A percentile compares a stretch with the other conserved stretches of the same genome.
These are phyloP conservation scores for Amitus sp. DNA, from an alignment of 2,888 invertebrate genomes.

Conservation along the genomic window DNA sequence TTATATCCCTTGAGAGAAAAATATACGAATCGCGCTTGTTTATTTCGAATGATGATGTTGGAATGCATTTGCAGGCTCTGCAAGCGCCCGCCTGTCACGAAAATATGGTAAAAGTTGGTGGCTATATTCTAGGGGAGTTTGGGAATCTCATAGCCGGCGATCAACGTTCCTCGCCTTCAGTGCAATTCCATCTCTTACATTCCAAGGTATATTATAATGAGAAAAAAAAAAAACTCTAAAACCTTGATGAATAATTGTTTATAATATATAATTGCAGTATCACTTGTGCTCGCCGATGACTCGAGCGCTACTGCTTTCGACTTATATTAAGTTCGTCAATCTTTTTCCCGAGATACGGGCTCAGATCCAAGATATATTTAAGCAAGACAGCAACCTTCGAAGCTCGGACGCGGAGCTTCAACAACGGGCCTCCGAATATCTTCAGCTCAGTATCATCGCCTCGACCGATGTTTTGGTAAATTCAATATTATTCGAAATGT, in stretches of 20 bases:
- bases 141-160: slow-evolving; percentile 99
- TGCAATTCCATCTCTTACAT: slow-evolving; percentile 98
- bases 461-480: slow-evolving; percentile 91
- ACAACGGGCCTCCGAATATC: slow-evolving; percentile 97
- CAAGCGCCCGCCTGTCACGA: slow-evolving; percentile 99
- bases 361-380: slow-evolving; percentile 94
- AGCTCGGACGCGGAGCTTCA: slow-evolving; percentile 99
- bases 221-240: no score
- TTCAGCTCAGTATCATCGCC: slow-evolving; percentile 95
- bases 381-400: slow-evolving; percentile 93
- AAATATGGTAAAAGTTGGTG: slow-evolving; percentile 99
- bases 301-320: slow-evolving; percentile 93
- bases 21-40: slow-evolving; percentile 5
- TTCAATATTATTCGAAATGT: slow-evolving; percentile 3
- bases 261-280: slow-evolving; percentile 69
- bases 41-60: no score
- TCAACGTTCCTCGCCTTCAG: slow-evolving; percentile 94
- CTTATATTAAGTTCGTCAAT: slow-evolving; percentile 99
- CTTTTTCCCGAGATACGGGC: slow-evolving; percentile 98
- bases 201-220: slow-evolving; percentile 83
- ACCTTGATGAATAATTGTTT: neutral
- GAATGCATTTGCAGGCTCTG: slow-evolving; percentile 72
- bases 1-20: neutral
- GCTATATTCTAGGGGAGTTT: slow-evolving; percentile 98
- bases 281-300: slow-evolving; percentile 98